A percentile compares a stretch with the other conserved stretches of the same genome.
Conservation (phyloP, 2,888 invertebrate genomes). For the Drosophila birchii region DNA sequence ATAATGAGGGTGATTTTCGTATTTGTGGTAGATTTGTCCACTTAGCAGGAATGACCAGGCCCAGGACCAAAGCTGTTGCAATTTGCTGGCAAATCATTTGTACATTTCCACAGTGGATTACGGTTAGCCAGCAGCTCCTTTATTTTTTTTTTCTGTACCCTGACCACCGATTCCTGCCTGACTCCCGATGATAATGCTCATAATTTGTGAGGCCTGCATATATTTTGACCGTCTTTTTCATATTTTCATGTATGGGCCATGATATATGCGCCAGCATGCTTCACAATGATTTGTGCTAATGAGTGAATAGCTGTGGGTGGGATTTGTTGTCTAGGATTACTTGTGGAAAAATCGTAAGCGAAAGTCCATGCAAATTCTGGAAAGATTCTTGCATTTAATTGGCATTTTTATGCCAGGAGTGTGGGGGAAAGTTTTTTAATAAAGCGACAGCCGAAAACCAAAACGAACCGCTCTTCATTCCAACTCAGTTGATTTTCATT, state of each 20-base stretch:
- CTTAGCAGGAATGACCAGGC: slow-evolving; percentile 78
- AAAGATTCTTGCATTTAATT: slow-evolving; percentile 61
- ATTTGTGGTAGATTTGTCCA: slow-evolving; percentile 83
- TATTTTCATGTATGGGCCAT: slow-evolving; percentile 15
- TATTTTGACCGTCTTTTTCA: slow-evolving; percentile 27
- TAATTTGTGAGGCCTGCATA: slow-evolving; percentile 75
- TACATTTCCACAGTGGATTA: slow-evolving; percentile 78
- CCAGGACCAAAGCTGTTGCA: slow-evolving; percentile 61
- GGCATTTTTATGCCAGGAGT: slow-evolving; percentile 51
- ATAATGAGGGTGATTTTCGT: slow-evolving; percentile 84
- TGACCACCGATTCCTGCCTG: slow-evolving; percentile 21
- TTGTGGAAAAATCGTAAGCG: slow-evolving; percentile 9
- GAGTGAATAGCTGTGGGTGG: slow-evolving; percentile 45
- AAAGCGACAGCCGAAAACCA: slow-evolving; percentile 47
- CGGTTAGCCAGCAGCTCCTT: slow-evolving; percentile 30
- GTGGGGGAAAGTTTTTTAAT: slow-evolving; percentile 71
- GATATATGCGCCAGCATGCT: slow-evolving; percentile 64
- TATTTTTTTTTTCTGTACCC: slow-evolving; percentile 23
- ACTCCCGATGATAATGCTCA: slow-evolving; percentile 79
- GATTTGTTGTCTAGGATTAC: slow-evolving; percentile 32
- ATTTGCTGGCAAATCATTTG: slow-evolving; percentile 78
- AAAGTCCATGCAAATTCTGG: slow-evolving; percentile 54
- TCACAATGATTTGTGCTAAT: slow-evolving; percentile 74
- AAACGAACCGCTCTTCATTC: slow-evolving; percentile 55
- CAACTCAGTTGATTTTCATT: slow-evolving; percentile 73